Conservation (phyloP, 30 jellyfish, hydroid and myxozoan species). For the Nemopilema nomurai region DNA sequence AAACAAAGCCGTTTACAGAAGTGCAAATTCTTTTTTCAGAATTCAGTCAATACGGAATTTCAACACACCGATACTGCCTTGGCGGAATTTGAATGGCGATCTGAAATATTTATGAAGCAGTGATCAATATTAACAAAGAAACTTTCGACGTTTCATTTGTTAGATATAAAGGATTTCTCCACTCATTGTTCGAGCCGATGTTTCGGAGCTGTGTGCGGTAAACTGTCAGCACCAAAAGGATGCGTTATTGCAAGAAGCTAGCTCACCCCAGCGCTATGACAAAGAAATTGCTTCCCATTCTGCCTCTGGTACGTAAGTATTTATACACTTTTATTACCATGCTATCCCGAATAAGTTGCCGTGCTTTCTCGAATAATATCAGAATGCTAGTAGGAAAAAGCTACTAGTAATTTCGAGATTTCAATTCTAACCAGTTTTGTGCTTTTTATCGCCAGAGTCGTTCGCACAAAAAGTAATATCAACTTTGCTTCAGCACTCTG, state of each 20-base stretch:
- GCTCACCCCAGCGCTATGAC: background rate
- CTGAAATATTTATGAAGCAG: constrained; percentile 23
- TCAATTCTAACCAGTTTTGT: no score
- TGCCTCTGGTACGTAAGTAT: background rate
- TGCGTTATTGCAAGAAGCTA: background rate
- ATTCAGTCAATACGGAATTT: background rate
- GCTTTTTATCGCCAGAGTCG: no score
- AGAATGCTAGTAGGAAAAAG: no score
- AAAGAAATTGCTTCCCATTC: background rate
- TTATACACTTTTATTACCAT: background rate
- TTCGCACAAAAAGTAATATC: no score
- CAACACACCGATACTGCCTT: background rate
- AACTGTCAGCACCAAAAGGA: background rate
- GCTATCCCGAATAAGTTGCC: no score
- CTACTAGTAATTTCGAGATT: no score
- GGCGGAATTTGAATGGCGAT: constrained; percentile 4
- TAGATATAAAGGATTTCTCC: background rate
- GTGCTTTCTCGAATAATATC: no score
- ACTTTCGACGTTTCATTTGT: background rate
- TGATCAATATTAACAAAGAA: constrained; percentile 22
- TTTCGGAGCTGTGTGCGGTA: constrained; percentile 1
- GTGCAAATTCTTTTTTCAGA: background rate
- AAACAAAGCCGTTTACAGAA: background rate
- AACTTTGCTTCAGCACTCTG: no score
- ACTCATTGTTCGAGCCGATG: background rate